Base-by-base conservation (phyloP, 2,797 vertebrate species). In the Microchirus variegatus region DNA sequence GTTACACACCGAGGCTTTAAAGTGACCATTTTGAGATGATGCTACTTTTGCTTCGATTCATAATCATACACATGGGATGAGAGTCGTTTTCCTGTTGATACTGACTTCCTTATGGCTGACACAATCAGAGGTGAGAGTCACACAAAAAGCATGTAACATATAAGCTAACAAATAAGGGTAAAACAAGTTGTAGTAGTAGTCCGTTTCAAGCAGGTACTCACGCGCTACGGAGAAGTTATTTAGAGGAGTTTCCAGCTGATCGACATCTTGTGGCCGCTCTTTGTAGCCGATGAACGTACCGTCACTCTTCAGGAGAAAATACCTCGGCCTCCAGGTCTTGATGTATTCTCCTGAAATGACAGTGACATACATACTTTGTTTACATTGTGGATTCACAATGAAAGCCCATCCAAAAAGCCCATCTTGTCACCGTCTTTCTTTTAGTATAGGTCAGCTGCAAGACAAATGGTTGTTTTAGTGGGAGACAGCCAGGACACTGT, bases 211-310 rank as follows among this genome's bases (percentile, higher is more conserved):
- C 48, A 78, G 63, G 86, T 86, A 95, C 97, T 96, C 87, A 99
- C 97, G 95, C 73, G 96, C 97, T 88, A 99, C 97, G 0, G 97
- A 99, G 92, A 99, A 99, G 93, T 99, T 99, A 91, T 99, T 99
- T 83, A 99, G 92, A 51, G 97, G 97, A 0, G 95, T 95, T 90
- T 99, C 96, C 52, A 98, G 91, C 82, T 98, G 97, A 87, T 98
- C 97, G 44, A 96, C 93, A 51, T 98, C 96, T 92, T 98, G 97
- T 0, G 97, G 97, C 42, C 96, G 91, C 37, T 99, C 97, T 91
- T 98, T 99, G 91, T 99, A 99, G 76, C 97, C 97, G 18, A 96
- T 98, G 88, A 99, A 98, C 0, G 95, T 98, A 83, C 97, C 97
- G 5, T 99, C 97, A 0, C 93, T 97, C 93, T 98, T 99, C 57